Evolutionary conservation across 2,113 vertebrate species (phyloP).

Genomic region (Salvelinus fontinalis): DNA sequence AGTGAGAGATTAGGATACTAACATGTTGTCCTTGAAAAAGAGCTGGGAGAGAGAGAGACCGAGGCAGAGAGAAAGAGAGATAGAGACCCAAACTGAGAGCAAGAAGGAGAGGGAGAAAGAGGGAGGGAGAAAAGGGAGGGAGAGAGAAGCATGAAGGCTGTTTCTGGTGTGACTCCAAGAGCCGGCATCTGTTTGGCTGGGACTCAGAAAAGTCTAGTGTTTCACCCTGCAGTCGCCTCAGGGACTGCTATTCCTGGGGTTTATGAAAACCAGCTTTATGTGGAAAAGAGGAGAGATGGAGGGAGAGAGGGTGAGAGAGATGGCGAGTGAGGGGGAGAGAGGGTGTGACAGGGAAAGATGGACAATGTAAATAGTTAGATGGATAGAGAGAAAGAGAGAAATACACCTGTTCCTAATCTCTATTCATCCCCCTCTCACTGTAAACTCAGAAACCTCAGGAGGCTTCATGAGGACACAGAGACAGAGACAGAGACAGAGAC

Average conservation of each 20-base stretch:
- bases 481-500: slow-evolving; percentile 13
- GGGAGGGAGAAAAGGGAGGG: slow-evolving; percentile 38
- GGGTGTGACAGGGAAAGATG: neutral
- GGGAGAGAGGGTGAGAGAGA: slow-evolving; percentile 34
- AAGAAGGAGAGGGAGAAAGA: neutral
- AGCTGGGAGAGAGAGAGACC: slow-evolving; percentile 15
- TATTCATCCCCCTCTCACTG: slow-evolving; percentile 8
- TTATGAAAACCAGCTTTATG: slow-evolving; percentile 85
- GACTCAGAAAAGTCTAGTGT: slow-evolving; percentile 81
- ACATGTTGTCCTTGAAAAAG: slow-evolving; percentile 47
- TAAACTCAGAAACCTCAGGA: slow-evolving; percentile 22
- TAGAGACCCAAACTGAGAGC: slow-evolving; percentile 11
- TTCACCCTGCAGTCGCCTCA: slow-evolving; percentile 73
- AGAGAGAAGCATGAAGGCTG: slow-evolving; percentile 69
- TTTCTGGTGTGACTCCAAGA: slow-evolving; percentile 79
- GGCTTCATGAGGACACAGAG: slow-evolving; percentile 40
- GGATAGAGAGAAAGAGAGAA: neutral
- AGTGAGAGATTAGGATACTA: slow-evolving; percentile 51
- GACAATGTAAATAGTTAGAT: slow-evolving; percentile 2
- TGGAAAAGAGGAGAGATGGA: slow-evolving; percentile 73
- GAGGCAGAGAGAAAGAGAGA: slow-evolving; percentile 3
- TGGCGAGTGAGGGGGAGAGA: slow-evolving; percentile 57
- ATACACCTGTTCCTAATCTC: slow-evolving; percentile 49
- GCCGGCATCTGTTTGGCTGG: slow-evolving; percentile 82
- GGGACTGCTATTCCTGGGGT: slow-evolving; percentile 78